These are phyloP conservation scores for Conops quadrifasciatus DNA, from an alignment of 2,888 invertebrate species.

Conservation along the genomic window DNA sequence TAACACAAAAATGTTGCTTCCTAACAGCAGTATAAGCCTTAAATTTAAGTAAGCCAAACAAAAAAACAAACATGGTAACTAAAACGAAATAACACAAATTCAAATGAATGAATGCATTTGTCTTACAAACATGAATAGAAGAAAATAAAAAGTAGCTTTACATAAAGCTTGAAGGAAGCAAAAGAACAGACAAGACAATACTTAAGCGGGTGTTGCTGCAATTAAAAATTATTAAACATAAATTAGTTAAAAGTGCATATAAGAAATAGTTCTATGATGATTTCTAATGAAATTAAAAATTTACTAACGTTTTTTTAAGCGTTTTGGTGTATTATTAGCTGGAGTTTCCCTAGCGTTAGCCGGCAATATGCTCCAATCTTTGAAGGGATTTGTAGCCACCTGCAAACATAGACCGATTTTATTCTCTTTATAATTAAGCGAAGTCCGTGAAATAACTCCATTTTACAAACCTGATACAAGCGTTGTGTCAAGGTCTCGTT, in stretches of 20 bases:
- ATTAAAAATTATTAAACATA: conserved; percentile 1
- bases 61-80: conserved; percentile 15
- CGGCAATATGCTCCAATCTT: conserved; percentile 69
- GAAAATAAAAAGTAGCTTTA: conserved; percentile 17
- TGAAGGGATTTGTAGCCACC: conserved; percentile 73
- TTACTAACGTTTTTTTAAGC: conserved; percentile 64
- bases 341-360: conserved; percentile 58
- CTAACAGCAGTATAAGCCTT: conserved; percentile 21
- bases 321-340: conserved; percentile 60
- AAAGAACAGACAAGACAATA: neutral
- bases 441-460: neutral
- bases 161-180: conserved; percentile 24
- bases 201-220: conserved; percentile 19
- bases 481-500: conserved; percentile 72
- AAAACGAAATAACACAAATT: conserved; percentile 22
- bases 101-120: conserved; percentile 18
- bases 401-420: conserved; percentile 51
- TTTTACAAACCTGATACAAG: conserved; percentile 70
- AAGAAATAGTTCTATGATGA: neutral
- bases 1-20: conserved; percentile 32
- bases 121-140: too few relatives aligned
- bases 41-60: conserved; percentile 5
- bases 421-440: conserved; percentile 11
- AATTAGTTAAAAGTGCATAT: neutral
- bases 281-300: conserved; percentile 13